phyloP scores from a whole-genome alignment of 1,140 invertebrate genomes.

The Temnothorax longispinosus region DNA sequence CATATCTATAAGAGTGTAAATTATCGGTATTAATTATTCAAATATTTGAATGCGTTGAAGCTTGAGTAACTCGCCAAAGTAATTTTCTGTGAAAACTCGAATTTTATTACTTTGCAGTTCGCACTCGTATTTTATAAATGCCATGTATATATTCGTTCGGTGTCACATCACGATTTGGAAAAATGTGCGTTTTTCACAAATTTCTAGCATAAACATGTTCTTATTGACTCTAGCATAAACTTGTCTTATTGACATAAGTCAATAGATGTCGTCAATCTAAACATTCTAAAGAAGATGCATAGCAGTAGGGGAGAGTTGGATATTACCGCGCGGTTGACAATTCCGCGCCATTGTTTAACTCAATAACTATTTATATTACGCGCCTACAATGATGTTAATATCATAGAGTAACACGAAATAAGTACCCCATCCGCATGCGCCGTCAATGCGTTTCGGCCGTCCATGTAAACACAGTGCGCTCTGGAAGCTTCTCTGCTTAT shows the following conservation, averaged over 20 bases:
- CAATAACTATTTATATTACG: no score
- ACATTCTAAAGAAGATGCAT: not conserved
- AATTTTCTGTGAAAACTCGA: not conserved
- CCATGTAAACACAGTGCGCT: no score
- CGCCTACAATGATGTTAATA: no score
- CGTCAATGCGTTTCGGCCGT: no score
- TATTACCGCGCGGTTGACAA: no score
- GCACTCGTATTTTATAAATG: constrained; percentile 18
- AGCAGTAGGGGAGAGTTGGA: no score
- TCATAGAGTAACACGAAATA: no score
- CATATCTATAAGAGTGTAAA: not conserved
- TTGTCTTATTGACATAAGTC: no score
- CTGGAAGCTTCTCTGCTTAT: no score
- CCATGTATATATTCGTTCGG: not conserved
- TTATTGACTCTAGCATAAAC: not conserved
- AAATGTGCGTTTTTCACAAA: constrained; percentile 38
- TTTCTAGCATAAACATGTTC: not conserved
- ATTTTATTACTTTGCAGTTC: not conserved
- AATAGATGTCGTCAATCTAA: not conserved
- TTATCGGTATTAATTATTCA: constrained; percentile 13
- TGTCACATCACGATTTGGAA: constrained; percentile 24
- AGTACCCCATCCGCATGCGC: no score
- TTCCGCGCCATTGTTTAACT: no score
- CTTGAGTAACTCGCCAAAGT: not conserved
- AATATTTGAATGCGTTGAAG: constrained; percentile 24